These are phyloP conservation scores for Calephelis virginiensis DNA, from an alignment of 1,140 invertebrate species.

Conservation along the genomic window DNA sequence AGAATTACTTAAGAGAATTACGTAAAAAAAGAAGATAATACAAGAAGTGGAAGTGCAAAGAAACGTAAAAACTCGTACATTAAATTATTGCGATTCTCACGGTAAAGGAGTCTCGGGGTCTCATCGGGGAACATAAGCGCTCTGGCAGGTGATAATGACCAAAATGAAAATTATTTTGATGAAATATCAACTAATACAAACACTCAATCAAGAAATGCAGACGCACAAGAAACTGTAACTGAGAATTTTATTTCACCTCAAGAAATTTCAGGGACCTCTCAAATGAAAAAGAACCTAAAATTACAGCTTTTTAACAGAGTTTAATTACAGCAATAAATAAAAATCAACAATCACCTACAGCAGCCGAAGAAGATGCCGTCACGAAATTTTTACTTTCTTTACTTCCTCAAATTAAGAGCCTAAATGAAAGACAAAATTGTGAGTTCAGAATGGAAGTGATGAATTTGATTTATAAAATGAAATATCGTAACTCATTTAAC, in stretches of 20 bases:
- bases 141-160: slow-evolving; percentile 17
- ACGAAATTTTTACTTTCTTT: neutral
- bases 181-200: slow-evolving; percentile 14
- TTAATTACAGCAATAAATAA: slow-evolving; percentile 15
- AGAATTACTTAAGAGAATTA: slow-evolving; percentile 27
- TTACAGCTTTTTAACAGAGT: slow-evolving; percentile 3
- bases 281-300: neutral
- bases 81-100: slow-evolving; percentile 15
- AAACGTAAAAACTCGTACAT: slow-evolving; percentile 23
- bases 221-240: too few species aligned
- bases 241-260: slow-evolving; percentile 3
- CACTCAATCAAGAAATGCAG: neutral
- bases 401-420: neutral
- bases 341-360: slow-evolving; percentile 9
- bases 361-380: slow-evolving; percentile 10
- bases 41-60: slow-evolving; percentile 27
- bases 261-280: neutral
- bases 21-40: slow-evolving; percentile 26
- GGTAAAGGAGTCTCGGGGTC: neutral
- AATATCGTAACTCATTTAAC: slow-evolving; percentile 1
- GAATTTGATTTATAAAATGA: neutral
- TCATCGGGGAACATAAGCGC: slow-evolving; percentile 12
- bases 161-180: slow-evolving; percentile 10
- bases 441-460: neutral
- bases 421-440: slow-evolving; percentile 1